Percentiles rank a stretch among this genome's conserved stretches.
Conservation (phyloP, 2,113 vertebrate genomes). For the Tursiops truncatus region DNA sequence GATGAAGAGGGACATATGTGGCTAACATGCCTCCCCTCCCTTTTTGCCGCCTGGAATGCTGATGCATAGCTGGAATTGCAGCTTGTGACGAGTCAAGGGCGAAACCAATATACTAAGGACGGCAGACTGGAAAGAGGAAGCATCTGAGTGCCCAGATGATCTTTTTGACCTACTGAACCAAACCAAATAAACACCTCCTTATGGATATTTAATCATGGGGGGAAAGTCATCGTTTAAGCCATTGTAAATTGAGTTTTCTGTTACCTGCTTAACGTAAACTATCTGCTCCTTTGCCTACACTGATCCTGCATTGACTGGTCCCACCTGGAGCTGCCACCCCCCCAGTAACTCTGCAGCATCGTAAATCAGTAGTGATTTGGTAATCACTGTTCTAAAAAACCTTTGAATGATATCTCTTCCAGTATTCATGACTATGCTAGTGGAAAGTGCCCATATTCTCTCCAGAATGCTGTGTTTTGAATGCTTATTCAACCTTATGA, state of each 20-base stretch:
- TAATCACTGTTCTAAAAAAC: background rate
- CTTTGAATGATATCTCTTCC: background rate
- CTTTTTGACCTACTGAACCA: background rate
- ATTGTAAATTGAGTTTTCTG: background rate
- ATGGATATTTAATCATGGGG: background rate
- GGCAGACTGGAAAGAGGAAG: background rate
- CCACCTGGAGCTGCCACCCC: background rate
- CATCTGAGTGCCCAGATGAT: too few relatives aligned
- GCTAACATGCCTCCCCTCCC: background rate
- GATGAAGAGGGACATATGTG: background rate
- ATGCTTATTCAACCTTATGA: background rate
- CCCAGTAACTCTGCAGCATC: background rate
- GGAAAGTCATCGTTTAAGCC: background rate
- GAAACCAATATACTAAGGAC: background rate
- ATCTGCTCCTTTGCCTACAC: background rate
- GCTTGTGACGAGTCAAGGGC: background rate
- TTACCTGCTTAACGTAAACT: background rate
- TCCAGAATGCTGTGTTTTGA: background rate
- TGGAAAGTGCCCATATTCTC: background rate
- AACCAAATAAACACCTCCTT: background rate
- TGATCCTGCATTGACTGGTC: background rate
- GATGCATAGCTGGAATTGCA: background rate
- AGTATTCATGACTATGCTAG: background rate
- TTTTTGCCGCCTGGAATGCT: background rate
- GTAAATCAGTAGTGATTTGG: background rate